A percentile compares a stretch with the other conserved stretches of the same genome.
Conservation (phyloP, 2,888 invertebrate genomes). For the Drosophila setosimentum region DNA sequence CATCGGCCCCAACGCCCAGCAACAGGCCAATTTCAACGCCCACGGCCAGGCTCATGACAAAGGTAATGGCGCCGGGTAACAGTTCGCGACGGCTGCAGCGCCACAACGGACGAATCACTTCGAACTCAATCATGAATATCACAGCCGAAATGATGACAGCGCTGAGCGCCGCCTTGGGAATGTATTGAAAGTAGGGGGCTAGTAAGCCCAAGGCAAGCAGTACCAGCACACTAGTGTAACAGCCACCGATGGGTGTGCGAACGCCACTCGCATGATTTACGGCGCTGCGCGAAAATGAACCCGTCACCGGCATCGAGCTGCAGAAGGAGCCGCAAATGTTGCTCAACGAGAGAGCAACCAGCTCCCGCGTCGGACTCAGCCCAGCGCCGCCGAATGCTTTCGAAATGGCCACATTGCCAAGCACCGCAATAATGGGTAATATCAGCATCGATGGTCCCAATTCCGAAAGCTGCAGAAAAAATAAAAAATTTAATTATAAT, state of each 20-base stretch:
- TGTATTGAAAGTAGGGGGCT: slow-evolving; percentile 95
- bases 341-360: slow-evolving; percentile 93
- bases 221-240: slow-evolving; percentile 93
- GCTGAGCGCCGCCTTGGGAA: slow-evolving; percentile 94
- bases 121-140: slow-evolving; percentile 97
- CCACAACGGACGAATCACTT: slow-evolving; percentile 95
- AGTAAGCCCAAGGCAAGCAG: slow-evolving; percentile 93
- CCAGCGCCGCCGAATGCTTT: slow-evolving; percentile 95
- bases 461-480: slow-evolving; percentile 87
- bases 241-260: slow-evolving; percentile 93
- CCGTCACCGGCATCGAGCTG: slow-evolving; percentile 95
- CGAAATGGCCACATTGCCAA: slow-evolving; percentile 97
- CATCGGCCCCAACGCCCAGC: slow-evolving; percentile 92
- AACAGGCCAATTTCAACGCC: slow-evolving; percentile 95
- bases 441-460: slow-evolving; percentile 94
- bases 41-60: slow-evolving; percentile 91
- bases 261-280: slow-evolving; percentile 98
- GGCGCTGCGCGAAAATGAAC: slow-evolving; percentile 95
- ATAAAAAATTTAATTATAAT: neutral
- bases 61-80: slow-evolving; percentile 93
- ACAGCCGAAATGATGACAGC: slow-evolving; percentile 98
- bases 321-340: slow-evolving; percentile 95
- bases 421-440: slow-evolving; percentile 94
- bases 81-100: slow-evolving; percentile 92
- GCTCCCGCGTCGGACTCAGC: slow-evolving; percentile 95